phyloP scores from a whole-genome alignment of 2,797 vertebrate species.

The Buceros bicornis region DNA sequence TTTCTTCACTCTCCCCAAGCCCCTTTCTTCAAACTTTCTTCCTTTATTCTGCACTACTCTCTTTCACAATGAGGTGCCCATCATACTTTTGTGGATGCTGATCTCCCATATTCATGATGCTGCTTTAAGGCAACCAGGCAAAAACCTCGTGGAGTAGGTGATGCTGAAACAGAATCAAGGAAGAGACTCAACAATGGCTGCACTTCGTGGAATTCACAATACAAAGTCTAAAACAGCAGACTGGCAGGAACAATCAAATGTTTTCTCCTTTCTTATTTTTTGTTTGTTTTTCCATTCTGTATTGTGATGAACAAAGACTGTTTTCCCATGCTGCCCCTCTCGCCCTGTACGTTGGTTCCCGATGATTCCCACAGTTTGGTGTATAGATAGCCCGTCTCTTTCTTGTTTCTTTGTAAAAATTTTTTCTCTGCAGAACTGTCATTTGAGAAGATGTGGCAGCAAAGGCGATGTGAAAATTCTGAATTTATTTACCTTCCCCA shows the following conservation, averaged over 20 bases:
- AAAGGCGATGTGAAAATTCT: background rate
- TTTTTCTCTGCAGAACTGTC: conserved; percentile 12
- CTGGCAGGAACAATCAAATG: background rate
- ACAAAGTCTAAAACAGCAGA: background rate
- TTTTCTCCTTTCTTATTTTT: background rate
- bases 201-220: background rate
- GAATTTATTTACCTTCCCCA: background rate
- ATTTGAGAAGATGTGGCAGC: background rate
- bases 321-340: conserved; percentile 19
- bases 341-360: conserved; percentile 23
- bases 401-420: conserved; percentile 45
- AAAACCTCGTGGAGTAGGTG: background rate
- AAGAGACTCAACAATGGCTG: background rate
- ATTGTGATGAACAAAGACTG: background rate
- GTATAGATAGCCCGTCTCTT: conserved; percentile 11
- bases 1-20: background rate
- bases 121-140: conserved; percentile 15
- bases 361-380: background rate
- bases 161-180: background rate
- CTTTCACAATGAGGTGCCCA: background rate
- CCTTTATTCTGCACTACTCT: background rate
- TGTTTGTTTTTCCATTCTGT: background rate
- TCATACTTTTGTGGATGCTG: background rate
- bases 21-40: background rate
- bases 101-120: background rate